A percentile compares a stretch with the other conserved stretches of the same genome.
phyloP scores from a whole-genome alignment of 2,113 vertebrate genomes.

The Ovibos moschatus region DNA sequence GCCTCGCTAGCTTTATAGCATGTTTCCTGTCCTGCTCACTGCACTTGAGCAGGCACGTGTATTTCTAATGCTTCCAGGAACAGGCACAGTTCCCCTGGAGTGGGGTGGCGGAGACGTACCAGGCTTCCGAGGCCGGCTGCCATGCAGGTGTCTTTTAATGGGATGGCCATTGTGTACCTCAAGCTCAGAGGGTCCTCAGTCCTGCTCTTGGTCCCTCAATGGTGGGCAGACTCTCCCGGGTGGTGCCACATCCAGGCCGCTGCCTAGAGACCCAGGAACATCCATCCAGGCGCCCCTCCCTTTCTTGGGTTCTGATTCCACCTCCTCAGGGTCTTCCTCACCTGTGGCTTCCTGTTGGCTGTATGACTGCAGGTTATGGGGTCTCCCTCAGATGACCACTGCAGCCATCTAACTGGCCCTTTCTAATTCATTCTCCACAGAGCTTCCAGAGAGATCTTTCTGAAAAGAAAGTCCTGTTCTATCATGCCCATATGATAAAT shows the following conservation, averaged over 20 bases:
- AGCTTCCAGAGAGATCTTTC: neutral
- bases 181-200: neutral
- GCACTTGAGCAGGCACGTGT: neutral
- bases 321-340: neutral
- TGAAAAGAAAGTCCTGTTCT: neutral
- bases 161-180: neutral
- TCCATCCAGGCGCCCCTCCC: neutral
- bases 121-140: neutral
- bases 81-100: neutral
- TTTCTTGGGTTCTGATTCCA: neutral
- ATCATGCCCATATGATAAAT: neutral
- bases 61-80: neutral
- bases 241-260: too few species aligned
- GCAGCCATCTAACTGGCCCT: neutral
- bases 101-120: fast-evolving
- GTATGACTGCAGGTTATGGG: neutral
- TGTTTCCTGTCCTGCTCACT: constrained; percentile 54
- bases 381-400: neutral
- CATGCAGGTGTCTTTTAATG: neutral
- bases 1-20: constrained; percentile 50
- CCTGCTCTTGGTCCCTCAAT: neutral
- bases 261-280: neutral
- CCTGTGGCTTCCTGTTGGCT: neutral
- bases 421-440: neutral
- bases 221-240: neutral